phyloP scores from a whole-genome alignment of 2,113 vertebrate genomes.

The Hippocampus abdominalis region DNA sequence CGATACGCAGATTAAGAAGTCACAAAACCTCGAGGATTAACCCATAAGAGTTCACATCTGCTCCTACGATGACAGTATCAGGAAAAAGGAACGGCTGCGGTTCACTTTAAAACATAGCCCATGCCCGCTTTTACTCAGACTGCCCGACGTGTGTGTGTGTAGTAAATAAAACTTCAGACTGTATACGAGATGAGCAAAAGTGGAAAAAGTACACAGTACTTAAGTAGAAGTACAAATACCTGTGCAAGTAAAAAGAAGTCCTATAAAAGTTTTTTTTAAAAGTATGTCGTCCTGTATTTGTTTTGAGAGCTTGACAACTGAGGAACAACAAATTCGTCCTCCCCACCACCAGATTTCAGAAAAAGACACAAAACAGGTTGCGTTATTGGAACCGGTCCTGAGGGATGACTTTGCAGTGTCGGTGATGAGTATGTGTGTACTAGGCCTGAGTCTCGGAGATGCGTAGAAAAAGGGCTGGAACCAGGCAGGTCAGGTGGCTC shows the following conservation, averaged over 20 bases:
- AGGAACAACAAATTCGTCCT: neutral
- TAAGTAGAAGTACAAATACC: no score
- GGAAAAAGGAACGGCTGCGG: neutral
- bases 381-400: neutral
- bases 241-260: no score
- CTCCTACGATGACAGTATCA: slow-evolving; percentile 21
- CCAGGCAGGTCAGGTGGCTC: slow-evolving; percentile 48
- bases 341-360: neutral
- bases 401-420: no score
- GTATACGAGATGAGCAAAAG: no score
- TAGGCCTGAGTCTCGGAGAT: slow-evolving; percentile 33
- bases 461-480: slow-evolving; percentile 19
- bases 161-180: no score
- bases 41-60: slow-evolving; percentile 40
- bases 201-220: no score
- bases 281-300: no score
- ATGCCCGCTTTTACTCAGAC: no score
- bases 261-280: no score
- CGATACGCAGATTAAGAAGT: slow-evolving; percentile 39
- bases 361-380: neutral
- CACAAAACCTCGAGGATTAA: slow-evolving; percentile 40
- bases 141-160: no score
- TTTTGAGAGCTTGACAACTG: no score
- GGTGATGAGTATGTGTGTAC: neutral
- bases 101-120: no score